Base-by-base conservation (phyloP, 2,797 vertebrate species). In the Sebastes kiyomatsui region DNA sequence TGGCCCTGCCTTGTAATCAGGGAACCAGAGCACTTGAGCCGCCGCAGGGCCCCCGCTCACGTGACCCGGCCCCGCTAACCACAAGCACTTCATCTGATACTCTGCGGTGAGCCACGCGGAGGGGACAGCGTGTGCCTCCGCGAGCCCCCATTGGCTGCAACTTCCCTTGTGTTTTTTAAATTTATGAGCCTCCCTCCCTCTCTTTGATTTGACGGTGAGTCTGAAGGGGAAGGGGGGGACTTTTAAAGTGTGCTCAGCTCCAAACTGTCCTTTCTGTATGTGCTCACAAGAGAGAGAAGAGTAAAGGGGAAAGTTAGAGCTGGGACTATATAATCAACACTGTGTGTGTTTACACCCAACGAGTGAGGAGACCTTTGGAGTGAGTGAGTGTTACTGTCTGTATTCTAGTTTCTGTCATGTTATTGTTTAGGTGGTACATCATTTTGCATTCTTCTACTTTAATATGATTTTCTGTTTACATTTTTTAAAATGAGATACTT, bases 71-170 rank as follows among this genome's bases (percentile, higher is more conserved):
- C 86, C 87, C 88, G 88, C 92, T 93, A 92, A 95, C 96, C 96
- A 95, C 96, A 95, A 94, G 93, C 94, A 95, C 95, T 96, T 96
- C 94, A 96, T 95, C 89, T 89, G 92, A 95, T 95, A 95, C 95
- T 94, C 81, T 90, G 93, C 84, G 94, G 93, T 91, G 88, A 95
- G 88, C 93, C 91, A 85, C 59, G 90, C 81, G 54, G 85, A 89
- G 87, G 86, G 89, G 91, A 93, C 92, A 81, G 90, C 88, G 85
- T 92, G 93, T 46, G 90, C 84, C 92, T 87, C 72, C 10, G 13
- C 2, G 68, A 76, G 82, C 72, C 83, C 83, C 79, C 80, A 93
- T 95, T 94, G 93, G 94, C 85, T 91, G 73, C 67, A 90, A 83
- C 14, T 70, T 77, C 65, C 87, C 3, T 23, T 75, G 62, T 87